Conservation (phyloP, 1,140 invertebrate genomes). For the Carposina sasakii region DNA sequence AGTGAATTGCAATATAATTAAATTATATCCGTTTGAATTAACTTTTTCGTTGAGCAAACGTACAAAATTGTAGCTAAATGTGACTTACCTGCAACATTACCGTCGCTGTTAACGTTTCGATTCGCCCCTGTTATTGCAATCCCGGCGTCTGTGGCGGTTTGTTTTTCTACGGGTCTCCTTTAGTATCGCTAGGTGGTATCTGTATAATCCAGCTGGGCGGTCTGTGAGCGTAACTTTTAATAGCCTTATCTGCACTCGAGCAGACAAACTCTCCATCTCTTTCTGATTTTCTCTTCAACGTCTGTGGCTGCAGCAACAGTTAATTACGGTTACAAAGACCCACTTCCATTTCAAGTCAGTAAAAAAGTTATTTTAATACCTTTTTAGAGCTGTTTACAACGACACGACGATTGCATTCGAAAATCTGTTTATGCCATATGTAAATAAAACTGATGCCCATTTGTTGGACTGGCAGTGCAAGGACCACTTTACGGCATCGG, state of each 20-base stretch:
- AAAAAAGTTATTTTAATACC: too few species aligned
- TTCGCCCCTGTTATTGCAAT: constrained; percentile 24
- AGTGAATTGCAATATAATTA: too few species aligned
- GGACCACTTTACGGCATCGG: constrained; percentile 56
- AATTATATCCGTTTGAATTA: constrained; percentile 20
- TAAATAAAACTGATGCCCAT: constrained; percentile 25
- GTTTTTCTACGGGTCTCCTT: constrained; percentile 35
- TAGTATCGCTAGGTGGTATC: constrained; percentile 46
- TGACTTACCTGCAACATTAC: constrained; percentile 25
- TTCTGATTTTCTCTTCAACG: too few species aligned
- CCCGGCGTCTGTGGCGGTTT: constrained; percentile 12
- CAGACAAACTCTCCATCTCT: constrained; percentile 42
- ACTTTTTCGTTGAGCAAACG: constrained; percentile 17
- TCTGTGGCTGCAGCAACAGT: constrained; percentile 36
- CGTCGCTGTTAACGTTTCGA: constrained; percentile 22
- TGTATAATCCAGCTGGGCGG: constrained; percentile 44
- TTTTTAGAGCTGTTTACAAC: too few species aligned
- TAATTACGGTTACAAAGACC: constrained; percentile 35
- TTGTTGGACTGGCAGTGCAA: constrained; percentile 30
- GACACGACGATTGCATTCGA: too few species aligned
- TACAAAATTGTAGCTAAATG: constrained; percentile 18
- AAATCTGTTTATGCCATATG: constrained; percentile 15
- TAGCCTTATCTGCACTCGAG: constrained; percentile 63
- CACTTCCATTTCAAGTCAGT: too few species aligned
- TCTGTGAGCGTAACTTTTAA: constrained; percentile 65